phyloP scores from a whole-genome alignment of 2,113 vertebrate genomes.

The Macroglossus sobrinus region DNA sequence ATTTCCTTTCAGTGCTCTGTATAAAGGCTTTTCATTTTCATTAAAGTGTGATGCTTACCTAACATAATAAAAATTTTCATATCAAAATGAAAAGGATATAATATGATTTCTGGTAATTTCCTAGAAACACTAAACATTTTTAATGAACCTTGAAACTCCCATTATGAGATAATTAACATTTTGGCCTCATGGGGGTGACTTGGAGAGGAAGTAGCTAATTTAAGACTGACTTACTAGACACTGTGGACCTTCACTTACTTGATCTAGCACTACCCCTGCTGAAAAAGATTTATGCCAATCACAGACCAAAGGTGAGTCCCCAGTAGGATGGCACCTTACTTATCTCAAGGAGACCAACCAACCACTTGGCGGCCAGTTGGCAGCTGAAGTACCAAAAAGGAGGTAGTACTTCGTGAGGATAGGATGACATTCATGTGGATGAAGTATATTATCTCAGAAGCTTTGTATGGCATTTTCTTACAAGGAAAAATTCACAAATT shows the following conservation, averaged over 20 bases:
- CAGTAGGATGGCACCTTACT: accelerated
- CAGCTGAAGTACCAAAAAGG: neutral
- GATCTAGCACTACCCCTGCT: neutral
- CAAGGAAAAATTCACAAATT: neutral
- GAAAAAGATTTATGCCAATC: neutral
- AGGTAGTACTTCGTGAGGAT: neutral
- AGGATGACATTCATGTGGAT: neutral
- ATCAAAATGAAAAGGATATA: neutral
- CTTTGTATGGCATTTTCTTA: neutral
- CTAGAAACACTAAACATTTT: neutral
- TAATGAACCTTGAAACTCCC: neutral
- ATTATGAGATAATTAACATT: neutral
- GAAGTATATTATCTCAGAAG: neutral
- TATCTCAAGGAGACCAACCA: neutral
- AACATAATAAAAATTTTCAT: neutral
- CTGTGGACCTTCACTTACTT: neutral
- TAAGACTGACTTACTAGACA: neutral
- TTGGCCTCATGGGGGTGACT: neutral
- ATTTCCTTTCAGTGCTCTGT: neutral
- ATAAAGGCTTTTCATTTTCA: neutral
- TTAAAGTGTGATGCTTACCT: neutral
- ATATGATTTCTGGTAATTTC: neutral
- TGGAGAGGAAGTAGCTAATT: neutral
- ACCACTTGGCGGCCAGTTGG: neutral
- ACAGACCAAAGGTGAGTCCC: neutral